A percentile compares a stretch with the other conserved stretches of the same genome.
phyloP scores from a whole-genome alignment of 1,140 invertebrate species.

The Anastrepha ludens region DNA sequence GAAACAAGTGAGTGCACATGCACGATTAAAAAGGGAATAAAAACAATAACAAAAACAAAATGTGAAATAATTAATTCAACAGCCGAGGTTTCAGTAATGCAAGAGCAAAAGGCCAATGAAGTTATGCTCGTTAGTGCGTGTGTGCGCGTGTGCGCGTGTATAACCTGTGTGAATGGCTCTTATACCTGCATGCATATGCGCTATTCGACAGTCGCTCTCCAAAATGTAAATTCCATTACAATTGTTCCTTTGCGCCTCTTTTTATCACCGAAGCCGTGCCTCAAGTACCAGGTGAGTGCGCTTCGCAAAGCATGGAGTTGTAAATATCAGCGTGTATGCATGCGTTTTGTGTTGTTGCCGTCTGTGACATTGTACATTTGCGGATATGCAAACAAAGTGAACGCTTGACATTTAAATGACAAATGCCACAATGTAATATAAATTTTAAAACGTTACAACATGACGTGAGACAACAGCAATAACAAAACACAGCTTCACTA shows the following conservation, averaged over 20 bases:
- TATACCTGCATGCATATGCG: background rate
- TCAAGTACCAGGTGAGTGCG: background rate
- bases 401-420: constrained; percentile 46
- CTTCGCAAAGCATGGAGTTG: background rate
- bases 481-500: background rate
- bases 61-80: constrained; percentile 42
- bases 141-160: background rate
- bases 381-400: constrained; percentile 3
- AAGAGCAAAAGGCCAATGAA: background rate
- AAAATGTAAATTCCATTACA: constrained; percentile 31
- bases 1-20: background rate
- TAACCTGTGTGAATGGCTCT: background rate
- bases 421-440: constrained; percentile 41
- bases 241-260: background rate
- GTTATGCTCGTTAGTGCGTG: background rate
- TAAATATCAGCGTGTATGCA: background rate
- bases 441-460: constrained; percentile 39
- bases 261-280: background rate
- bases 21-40: background rate
- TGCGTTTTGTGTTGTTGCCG: background rate
- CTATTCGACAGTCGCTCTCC: background rate
- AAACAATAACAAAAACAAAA: background rate
- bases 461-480: background rate
- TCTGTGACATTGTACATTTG: constrained; percentile 23
- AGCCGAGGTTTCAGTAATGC: background rate